phyloP scores from a whole-genome alignment of 1,140 invertebrate genomes.

The Hylaeus volcanicus region DNA sequence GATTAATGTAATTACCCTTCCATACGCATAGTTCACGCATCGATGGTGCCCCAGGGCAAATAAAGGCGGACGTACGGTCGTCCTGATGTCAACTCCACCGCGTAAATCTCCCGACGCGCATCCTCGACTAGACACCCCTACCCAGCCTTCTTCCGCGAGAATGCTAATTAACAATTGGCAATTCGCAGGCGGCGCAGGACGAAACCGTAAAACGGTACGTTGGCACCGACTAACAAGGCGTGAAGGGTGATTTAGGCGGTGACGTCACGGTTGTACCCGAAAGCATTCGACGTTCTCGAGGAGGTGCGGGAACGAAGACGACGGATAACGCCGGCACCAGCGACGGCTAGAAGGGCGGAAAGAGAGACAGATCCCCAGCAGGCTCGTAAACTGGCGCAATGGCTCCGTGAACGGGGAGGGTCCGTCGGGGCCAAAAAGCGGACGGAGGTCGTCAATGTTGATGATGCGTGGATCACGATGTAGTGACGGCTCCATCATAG shows the following conservation, averaged over 20 bases:
- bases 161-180: conserved; percentile 71
- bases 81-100: background rate
- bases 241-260: conserved; percentile 75
- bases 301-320: background rate
- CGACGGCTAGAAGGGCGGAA: conserved; percentile 14
- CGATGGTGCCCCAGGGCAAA: background rate
- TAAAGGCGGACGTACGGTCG: conserved; percentile 31
- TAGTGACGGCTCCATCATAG: conserved; percentile 70
- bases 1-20: background rate
- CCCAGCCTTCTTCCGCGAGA: conserved; percentile 43
- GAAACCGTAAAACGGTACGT: conserved; percentile 75
- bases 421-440: conserved; percentile 66
- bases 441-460: conserved; percentile 79
- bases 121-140: conserved; percentile 39
- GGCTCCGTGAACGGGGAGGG: conserved; percentile 51
- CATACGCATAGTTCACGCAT: too few species aligned
- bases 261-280: conserved; percentile 68
- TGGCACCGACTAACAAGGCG: conserved; percentile 71
- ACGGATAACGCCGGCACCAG: background rate
- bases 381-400: conserved; percentile 74
- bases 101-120: conserved; percentile 44
- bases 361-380: conserved; percentile 57
- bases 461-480: conserved; percentile 80
- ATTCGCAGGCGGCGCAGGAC: conserved; percentile 48
- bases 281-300: conserved; percentile 24